phyloP scores from a whole-genome alignment of 1,140 invertebrate species.

The Dreissena rostriformis region DNA sequence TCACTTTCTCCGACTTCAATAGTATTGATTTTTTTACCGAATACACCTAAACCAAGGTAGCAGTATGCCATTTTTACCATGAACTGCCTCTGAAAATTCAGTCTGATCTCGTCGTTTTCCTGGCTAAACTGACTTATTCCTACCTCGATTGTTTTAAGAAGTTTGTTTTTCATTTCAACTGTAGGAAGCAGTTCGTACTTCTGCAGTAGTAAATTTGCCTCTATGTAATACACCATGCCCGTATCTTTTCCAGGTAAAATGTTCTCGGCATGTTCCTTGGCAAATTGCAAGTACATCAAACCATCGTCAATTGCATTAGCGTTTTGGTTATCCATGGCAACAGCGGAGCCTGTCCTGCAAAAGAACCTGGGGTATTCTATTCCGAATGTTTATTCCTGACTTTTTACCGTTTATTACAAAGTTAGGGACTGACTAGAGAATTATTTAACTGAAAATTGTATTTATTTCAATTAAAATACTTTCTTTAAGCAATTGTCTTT shows the following conservation, averaged over 20 bases:
- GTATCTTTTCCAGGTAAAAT: constrained; percentile 44
- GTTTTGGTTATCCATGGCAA: constrained; percentile 20
- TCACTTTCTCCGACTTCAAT: constrained; percentile 1
- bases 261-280: constrained; percentile 21
- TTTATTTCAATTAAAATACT: too few relatives aligned
- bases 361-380: too few relatives aligned
- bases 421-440: too few relatives aligned
- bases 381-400: too few relatives aligned
- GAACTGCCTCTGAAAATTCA: constrained; percentile 39
- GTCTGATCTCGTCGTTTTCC: constrained; percentile 15
- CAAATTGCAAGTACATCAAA: constrained; percentile 14
- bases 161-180: constrained; percentile 13
- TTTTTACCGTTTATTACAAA: too few relatives aligned
- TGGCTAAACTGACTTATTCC: constrained; percentile 37
- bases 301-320: constrained; percentile 31
- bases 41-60: constrained; percentile 38
- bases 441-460: too few relatives aligned
- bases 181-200: constrained; percentile 35
- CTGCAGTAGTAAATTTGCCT: constrained; percentile 41
- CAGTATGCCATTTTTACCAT: constrained; percentile 41
- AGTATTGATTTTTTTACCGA: constrained; percentile 25
- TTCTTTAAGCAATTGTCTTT: too few relatives aligned
- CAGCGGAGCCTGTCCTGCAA: constrained; percentile 25
- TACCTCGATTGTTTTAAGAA: constrained; percentile 21
- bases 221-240: constrained; percentile 55